These are phyloP conservation scores for Trididemnum clinides DNA, from an alignment of 23 tunicate species.

Conservation along the genomic window DNA sequence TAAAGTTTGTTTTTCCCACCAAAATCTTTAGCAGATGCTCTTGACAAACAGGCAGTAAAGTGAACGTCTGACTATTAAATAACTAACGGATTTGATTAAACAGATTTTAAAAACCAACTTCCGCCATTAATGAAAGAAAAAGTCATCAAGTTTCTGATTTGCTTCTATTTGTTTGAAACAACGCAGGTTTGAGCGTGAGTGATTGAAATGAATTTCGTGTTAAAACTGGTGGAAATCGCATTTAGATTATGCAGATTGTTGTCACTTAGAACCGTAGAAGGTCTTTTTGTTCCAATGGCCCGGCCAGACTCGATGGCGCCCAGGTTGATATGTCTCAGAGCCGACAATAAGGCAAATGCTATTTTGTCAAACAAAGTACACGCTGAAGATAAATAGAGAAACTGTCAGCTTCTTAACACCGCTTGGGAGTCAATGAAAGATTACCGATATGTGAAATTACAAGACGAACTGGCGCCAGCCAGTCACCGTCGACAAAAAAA, in stretches of 20 bases:
- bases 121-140: too few relatives aligned
- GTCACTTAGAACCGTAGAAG: not conserved
- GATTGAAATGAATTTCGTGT: too few relatives aligned
- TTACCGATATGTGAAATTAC: conserved; percentile 48
- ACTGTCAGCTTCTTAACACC: conserved; percentile 41
- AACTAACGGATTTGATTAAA: too few relatives aligned
- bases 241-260: conserved; percentile 20
- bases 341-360: conserved; percentile 31
- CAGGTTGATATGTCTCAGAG: conserved; percentile 40
- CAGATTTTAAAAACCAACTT: too few relatives aligned
- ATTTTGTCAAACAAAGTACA: conserved; percentile 41
- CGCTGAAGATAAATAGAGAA: conserved; percentile 50
- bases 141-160: too few relatives aligned
- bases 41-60: too few relatives aligned
- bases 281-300: conserved; percentile 33
- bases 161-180: too few relatives aligned
- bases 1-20: too few relatives aligned
- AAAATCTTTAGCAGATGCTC: too few relatives aligned
- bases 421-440: conserved; percentile 59
- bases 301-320: conserved; percentile 60
- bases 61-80: too few relatives aligned
- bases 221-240: not conserved
- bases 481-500: conserved; percentile 31
- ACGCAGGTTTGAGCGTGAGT: too few relatives aligned
- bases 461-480: conserved; percentile 69